phyloP scores from a whole-genome alignment of 2,888 invertebrate genomes.

The Hydraecia micacea region DNA sequence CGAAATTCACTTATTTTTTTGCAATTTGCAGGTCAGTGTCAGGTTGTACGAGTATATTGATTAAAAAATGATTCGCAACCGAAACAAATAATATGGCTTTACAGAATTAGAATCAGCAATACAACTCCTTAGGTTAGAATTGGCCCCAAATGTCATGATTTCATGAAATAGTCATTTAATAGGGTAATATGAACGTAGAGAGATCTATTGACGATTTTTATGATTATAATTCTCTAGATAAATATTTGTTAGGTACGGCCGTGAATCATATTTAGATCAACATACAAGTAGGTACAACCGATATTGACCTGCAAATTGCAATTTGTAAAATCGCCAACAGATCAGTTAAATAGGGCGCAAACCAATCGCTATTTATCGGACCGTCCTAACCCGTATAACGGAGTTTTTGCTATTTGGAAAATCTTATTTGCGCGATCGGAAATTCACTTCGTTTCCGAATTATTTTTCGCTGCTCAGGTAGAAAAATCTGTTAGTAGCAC shows the following conservation, averaged over 20 bases:
- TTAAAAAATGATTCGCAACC: background rate
- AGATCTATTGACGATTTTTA: background rate
- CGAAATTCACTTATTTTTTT: background rate
- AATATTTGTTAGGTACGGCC: background rate
- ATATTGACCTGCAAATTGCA: background rate
- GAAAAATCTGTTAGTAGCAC: background rate
- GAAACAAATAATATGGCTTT: background rate
- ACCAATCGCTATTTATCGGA: background rate
- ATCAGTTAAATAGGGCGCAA: constrained; percentile 11
- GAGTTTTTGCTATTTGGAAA: constrained; percentile 9
- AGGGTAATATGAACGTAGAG: background rate
- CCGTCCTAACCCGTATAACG: constrained; percentile 14
- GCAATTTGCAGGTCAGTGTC: background rate
- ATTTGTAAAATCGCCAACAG: constrained; percentile 1
- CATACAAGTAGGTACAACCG: background rate
- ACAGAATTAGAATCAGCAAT: background rate
- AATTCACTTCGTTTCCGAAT: constrained; percentile 12
- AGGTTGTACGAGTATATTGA: background rate
- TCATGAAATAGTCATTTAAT: background rate
- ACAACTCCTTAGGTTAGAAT: background rate
- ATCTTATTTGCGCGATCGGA: constrained; percentile 21
- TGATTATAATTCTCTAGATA: background rate
- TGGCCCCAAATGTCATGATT: background rate
- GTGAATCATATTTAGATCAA: background rate
- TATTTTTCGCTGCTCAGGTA: background rate